phyloP scores from a whole-genome alignment of 2,888 invertebrate species.

The Drosophila conformis region DNA sequence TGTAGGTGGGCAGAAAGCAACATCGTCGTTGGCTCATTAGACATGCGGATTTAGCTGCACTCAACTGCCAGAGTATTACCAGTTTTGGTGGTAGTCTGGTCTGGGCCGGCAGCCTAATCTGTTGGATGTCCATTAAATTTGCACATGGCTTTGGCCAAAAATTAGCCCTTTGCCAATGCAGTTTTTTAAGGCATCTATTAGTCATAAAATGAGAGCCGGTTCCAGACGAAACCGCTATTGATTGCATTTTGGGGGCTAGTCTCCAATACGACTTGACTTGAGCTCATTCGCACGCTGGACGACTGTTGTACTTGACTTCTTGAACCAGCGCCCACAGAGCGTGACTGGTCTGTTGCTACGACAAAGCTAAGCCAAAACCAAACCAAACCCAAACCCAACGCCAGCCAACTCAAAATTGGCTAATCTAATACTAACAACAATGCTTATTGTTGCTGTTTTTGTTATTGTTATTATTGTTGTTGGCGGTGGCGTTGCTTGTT shows the following conservation, averaged over 20 bases:
- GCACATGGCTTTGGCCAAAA: slow-evolving; percentile 66
- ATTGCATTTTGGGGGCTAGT: slow-evolving; percentile 42
- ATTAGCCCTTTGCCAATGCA: slow-evolving; percentile 62
- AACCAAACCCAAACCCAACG: slow-evolving; percentile 46
- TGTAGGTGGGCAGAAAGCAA: not conserved
- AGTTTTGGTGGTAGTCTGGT: slow-evolving; percentile 3
- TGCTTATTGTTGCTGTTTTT: slow-evolving; percentile 38
- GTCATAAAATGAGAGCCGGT: slow-evolving; percentile 65
- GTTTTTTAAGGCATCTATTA: slow-evolving; percentile 77
- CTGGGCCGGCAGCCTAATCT: slow-evolving; percentile 62
- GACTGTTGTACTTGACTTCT: slow-evolving; percentile 76
- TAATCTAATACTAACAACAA: slow-evolving; percentile 67
- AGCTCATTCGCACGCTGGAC: slow-evolving; percentile 75
- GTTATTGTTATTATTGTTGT: slow-evolving; percentile 17
- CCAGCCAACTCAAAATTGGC: slow-evolving; percentile 52
- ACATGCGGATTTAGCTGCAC: slow-evolving; percentile 43
- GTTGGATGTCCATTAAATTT: slow-evolving; percentile 60
- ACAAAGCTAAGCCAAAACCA: slow-evolving; percentile 9
- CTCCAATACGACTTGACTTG: not conserved
- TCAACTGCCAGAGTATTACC: not conserved
- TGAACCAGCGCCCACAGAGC: slow-evolving; percentile 80
- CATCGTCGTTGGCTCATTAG: slow-evolving; percentile 59
- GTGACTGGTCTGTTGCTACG: slow-evolving; percentile 65
- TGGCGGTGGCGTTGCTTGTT: slow-evolving; percentile 49
- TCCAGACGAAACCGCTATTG: slow-evolving; percentile 22